phyloP scores from a whole-genome alignment of 2,113 vertebrate species.

The Pomatorhinus ruficollis region DNA sequence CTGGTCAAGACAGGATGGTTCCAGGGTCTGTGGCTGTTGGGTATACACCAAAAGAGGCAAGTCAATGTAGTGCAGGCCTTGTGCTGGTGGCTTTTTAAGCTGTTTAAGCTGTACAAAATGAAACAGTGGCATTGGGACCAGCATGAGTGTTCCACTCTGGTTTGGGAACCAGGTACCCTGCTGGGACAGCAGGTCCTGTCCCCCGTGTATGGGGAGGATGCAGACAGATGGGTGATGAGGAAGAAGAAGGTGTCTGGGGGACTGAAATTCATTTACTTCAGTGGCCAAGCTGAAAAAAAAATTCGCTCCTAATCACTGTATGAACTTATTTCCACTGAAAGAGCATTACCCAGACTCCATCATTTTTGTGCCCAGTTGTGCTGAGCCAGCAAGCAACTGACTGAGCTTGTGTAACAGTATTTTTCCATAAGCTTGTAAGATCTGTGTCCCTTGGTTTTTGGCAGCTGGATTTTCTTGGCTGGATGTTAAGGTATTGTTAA shows the following conservation, averaged over 20 bases:
- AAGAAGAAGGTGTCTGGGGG: background rate
- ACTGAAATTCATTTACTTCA: background rate
- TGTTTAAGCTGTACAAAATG: background rate
- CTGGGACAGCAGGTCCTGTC: accelerated
- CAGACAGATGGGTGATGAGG: accelerated
- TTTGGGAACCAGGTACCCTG: accelerated
- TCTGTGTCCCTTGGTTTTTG: background rate
- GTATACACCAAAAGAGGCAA: background rate
- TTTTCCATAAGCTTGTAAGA: background rate
- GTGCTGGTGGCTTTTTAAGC: background rate
- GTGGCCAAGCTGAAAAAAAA: background rate
- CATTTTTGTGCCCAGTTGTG: background rate
- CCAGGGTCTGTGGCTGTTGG: background rate
- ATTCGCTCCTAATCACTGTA: background rate
- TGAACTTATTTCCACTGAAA: background rate
- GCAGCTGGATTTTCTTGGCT: background rate
- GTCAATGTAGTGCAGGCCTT: background rate
- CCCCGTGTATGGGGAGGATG: accelerated
- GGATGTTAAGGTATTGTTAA: background rate
- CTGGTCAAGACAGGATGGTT: background rate
- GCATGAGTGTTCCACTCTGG: accelerated
- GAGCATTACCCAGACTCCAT: background rate
- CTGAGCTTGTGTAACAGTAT: background rate
- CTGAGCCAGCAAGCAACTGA: background rate
- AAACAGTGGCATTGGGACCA: background rate